Percentiles rank a stretch among this genome's conserved stretches.
Evolutionary conservation across 92 coral and sea anemone species (phyloP).

Genomic region (Palythoa caribaeorum): DNA sequence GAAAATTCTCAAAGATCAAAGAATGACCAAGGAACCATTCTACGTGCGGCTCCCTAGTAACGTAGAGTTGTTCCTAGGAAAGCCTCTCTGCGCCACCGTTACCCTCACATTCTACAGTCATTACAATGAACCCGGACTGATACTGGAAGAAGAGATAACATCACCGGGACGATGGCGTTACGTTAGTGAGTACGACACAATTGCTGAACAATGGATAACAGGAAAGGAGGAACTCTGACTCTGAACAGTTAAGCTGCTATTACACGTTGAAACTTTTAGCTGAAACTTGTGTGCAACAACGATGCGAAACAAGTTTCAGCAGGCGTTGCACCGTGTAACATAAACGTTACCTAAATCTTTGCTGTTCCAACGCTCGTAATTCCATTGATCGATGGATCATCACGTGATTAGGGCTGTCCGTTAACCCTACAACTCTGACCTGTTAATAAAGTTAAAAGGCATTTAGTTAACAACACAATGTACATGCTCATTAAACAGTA

Average conservation of each 20-base stretch:
- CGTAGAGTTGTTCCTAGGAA: conserved; percentile 39
- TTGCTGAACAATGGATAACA: conserved; percentile 60
- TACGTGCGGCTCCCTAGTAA: conserved; percentile 55
- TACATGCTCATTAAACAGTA: background rate
- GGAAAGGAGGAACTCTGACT: conserved; percentile 34
- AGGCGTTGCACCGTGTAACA: too few species aligned
- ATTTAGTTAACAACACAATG: background rate
- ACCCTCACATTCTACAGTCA: conserved; percentile 76
- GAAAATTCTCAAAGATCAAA: conserved; percentile 60
- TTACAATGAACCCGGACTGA: conserved; percentile 69
- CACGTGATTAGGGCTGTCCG: conserved; percentile 46
- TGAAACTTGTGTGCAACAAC: too few species aligned
- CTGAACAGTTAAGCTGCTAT: background rate
- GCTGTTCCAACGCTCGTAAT: conserved; percentile 81
- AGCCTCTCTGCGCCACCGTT: conserved; percentile 53
- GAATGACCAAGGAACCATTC: conserved; percentile 71
- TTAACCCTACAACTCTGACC: conserved; percentile 35
- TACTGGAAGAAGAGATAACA: conserved; percentile 49
- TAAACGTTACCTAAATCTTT: conserved; percentile 63
- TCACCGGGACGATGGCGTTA: conserved; percentile 67
- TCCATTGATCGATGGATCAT: conserved; percentile 92
- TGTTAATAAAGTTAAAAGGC: background rate
- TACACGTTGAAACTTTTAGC: too few species aligned
- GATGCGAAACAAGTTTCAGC: too few species aligned
- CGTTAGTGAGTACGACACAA: conserved; percentile 59